Conservation (phyloP, 2,113 vertebrate species). For the Plecturocebus donacophilus region DNA sequence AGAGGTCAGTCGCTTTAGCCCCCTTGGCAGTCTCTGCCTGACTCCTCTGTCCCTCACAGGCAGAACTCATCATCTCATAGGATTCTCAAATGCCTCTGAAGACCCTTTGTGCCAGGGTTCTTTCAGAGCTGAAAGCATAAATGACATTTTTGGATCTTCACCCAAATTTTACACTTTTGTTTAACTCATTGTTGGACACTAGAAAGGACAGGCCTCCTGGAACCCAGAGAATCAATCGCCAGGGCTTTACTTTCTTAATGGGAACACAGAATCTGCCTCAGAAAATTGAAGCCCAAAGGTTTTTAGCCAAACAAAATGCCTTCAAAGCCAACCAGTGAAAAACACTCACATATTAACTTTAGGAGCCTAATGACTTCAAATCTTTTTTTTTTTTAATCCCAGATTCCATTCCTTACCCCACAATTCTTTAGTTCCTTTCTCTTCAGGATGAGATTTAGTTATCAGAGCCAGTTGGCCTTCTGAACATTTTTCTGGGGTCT, state of each 20-base stretch:
- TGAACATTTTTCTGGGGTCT: constrained; percentile 43
- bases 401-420: neutral
- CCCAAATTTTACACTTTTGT: neutral
- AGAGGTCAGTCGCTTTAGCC: neutral
- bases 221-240: neutral
- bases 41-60: neutral
- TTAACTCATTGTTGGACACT: neutral
- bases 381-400: neutral
- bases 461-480: constrained; percentile 37
- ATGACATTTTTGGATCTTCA: neutral
- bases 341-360: neutral
- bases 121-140: neutral
- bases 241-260: neutral
- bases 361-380: neutral
- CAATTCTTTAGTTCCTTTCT: constrained; percentile 9
- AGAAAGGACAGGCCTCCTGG: neutral
- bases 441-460: neutral
- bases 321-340: neutral
- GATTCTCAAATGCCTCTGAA: neutral
- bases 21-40: neutral
- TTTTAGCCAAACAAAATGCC: constrained; percentile 23
- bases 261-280: neutral
- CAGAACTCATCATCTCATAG: neutral
- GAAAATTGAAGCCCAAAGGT: neutral
- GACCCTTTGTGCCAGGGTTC: neutral